Evolutionary conservation across 2,797 vertebrate species (phyloP).

Genomic region (Neosilurus mollespiculum): DNA sequence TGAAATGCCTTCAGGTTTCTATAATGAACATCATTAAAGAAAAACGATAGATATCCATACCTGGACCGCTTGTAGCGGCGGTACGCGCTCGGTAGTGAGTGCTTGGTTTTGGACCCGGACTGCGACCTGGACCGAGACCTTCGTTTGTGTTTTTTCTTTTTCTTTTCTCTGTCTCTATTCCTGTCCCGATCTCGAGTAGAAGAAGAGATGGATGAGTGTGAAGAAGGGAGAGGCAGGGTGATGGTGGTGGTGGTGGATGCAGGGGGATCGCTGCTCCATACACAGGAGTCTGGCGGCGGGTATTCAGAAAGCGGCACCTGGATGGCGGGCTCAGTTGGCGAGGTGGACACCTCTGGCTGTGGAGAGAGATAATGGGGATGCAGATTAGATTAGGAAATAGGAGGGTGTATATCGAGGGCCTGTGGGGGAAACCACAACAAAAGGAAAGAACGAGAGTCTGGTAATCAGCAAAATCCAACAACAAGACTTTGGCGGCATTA

Average conservation of each 20-base stretch:
- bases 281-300: slow-evolving; percentile 21
- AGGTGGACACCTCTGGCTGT: slow-evolving; percentile 58
- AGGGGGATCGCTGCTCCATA: slow-evolving; percentile 56
- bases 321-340: slow-evolving; percentile 49
- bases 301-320: slow-evolving; percentile 47
- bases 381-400: slow-evolving; percentile 15
- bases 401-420: neutral
- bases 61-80: slow-evolving; percentile 84
- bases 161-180: slow-evolving; percentile 77
- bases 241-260: neutral
- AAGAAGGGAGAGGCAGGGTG: slow-evolving; percentile 49
- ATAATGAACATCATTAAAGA: neutral
- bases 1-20: neutral
- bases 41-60: slow-evolving; percentile 62
- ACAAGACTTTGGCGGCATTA: slow-evolving; percentile 6
- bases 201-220: slow-evolving; percentile 33
- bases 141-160: slow-evolving; percentile 92
- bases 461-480: slow-evolving; percentile 47
- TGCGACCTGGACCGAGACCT: slow-evolving; percentile 83
- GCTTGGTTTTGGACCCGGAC: slow-evolving; percentile 83
- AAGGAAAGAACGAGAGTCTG: slow-evolving; percentile 6
- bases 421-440: neutral
- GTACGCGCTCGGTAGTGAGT: slow-evolving; percentile 91
- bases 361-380: slow-evolving; percentile 11
- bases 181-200: slow-evolving; percentile 42